Conservation (phyloP, 2,888 invertebrate genomes). For the Oegoconia quadripuncta region DNA sequence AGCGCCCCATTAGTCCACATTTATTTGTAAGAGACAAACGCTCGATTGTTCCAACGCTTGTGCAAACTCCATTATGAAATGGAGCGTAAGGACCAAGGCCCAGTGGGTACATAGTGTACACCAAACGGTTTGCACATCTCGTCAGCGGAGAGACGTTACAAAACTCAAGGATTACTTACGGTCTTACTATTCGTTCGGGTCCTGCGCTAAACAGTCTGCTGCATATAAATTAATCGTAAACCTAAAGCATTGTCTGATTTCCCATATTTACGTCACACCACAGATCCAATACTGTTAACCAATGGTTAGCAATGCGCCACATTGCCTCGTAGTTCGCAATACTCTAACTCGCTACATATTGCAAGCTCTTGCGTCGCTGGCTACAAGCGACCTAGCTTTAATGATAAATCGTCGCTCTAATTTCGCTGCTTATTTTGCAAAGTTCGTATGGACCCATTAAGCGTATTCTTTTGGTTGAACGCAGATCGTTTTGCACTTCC, state of each 20-base stretch:
- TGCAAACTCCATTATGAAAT: slow-evolving; percentile 68
- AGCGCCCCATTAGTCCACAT: slow-evolving; percentile 22
- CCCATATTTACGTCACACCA: slow-evolving; percentile 54
- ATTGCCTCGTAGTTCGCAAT: slow-evolving; percentile 59
- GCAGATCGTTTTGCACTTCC: slow-evolving; percentile 55
- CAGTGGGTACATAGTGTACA: slow-evolving; percentile 47
- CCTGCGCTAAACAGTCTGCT: slow-evolving; percentile 31
- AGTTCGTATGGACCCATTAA: slow-evolving; percentile 16
- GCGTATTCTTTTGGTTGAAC: slow-evolving; percentile 25
- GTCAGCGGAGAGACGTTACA: slow-evolving; percentile 52
- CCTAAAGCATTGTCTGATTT: slow-evolving; percentile 48
- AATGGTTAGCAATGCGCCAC: slow-evolving; percentile 60
- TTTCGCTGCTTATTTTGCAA: slow-evolving; percentile 24
- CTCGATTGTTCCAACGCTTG: slow-evolving; percentile 51
- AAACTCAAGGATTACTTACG: slow-evolving; percentile 54
- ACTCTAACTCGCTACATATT: slow-evolving; percentile 61
- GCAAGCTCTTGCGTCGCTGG: slow-evolving; percentile 69
- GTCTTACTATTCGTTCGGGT: slow-evolving; percentile 27
- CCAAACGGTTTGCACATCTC: slow-evolving; percentile 54
- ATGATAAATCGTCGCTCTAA: slow-evolving; percentile 58
- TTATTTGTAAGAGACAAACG: slow-evolving; percentile 45
- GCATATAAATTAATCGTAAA: slow-evolving; percentile 50
- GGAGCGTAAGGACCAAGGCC: slow-evolving; percentile 53
- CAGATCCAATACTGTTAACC: slow-evolving; percentile 63
- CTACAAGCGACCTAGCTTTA: slow-evolving; percentile 48